Conservation (phyloP, 2,888 invertebrate genomes). For the Leptinotarsa rubiginosa region DNA sequence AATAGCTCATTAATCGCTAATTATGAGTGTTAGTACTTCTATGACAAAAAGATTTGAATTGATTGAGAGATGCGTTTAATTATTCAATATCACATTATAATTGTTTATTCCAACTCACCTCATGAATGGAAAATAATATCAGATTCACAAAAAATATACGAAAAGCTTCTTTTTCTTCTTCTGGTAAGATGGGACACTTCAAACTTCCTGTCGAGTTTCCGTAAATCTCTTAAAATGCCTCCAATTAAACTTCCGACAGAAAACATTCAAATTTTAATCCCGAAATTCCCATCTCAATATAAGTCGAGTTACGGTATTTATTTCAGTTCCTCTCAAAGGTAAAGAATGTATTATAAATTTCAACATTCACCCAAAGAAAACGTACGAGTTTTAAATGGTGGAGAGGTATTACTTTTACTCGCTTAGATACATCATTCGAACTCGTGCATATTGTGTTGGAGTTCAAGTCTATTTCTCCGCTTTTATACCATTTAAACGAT, state of each 20-base stretch:
- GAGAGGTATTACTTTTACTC: constrained; percentile 37
- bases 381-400: constrained; percentile 23
- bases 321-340: background rate
- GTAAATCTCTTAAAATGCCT: background rate
- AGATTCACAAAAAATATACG: background rate
- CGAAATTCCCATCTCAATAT: constrained; percentile 1
- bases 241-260: constrained; percentile 18
- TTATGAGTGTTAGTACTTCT: no score
- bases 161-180: background rate
- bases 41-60: no score
- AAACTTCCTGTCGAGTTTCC: constrained; percentile 7
- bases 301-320: constrained; percentile 4
- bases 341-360: constrained; percentile 5
- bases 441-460: constrained; percentile 42
- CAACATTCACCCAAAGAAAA: background rate
- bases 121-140: background rate
- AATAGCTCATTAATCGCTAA: no score
- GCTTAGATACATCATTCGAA: constrained; percentile 39
- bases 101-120: no score
- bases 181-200: background rate
- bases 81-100: no score
- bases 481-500: constrained; percentile 50
- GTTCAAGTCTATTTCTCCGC: constrained; percentile 46
- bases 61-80: no score
- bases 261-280: constrained; percentile 17